phyloP scores from a whole-genome alignment of 2,797 vertebrate genomes.

The Halcyon chelicuti region DNA sequence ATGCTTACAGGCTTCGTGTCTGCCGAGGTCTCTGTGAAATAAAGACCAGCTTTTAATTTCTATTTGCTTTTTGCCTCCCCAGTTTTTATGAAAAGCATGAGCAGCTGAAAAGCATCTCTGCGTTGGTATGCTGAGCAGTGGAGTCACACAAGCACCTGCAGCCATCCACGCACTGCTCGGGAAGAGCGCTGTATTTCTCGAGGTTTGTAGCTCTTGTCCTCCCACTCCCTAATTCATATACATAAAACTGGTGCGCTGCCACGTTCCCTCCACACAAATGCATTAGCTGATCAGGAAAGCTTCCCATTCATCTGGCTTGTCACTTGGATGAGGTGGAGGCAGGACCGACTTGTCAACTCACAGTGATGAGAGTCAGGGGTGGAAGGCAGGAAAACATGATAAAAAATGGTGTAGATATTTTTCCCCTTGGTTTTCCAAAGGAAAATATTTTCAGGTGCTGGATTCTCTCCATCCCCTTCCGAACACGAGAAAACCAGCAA shows the following conservation, averaged over 20 bases:
- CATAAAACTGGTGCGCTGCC: slow-evolving; percentile 55
- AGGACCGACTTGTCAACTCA: background rate
- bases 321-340: slow-evolving; percentile 46
- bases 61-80: slow-evolving; percentile 25
- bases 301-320: slow-evolving; percentile 68
- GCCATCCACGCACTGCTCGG: slow-evolving; percentile 48
- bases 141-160: slow-evolving; percentile 52
- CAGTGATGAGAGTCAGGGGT: slow-evolving; percentile 10
- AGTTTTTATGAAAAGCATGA: background rate
- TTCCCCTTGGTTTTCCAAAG: slow-evolving; percentile 30
- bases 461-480: background rate
- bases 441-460: background rate
- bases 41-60: slow-evolving; percentile 37
- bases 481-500: background rate
- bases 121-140: background rate
- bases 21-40: background rate
- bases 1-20: background rate
- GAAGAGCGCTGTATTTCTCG: slow-evolving; percentile 40
- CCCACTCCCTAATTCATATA: slow-evolving; percentile 66
- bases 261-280: slow-evolving; percentile 42
- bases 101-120: slow-evolving; percentile 33
- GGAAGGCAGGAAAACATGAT: background rate
- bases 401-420: background rate
- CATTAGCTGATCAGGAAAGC: slow-evolving; percentile 62
- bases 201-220: slow-evolving; percentile 70